Base-by-base conservation (phyloP, 2,888 invertebrate species). In the Epicampocera succincta region DNA sequence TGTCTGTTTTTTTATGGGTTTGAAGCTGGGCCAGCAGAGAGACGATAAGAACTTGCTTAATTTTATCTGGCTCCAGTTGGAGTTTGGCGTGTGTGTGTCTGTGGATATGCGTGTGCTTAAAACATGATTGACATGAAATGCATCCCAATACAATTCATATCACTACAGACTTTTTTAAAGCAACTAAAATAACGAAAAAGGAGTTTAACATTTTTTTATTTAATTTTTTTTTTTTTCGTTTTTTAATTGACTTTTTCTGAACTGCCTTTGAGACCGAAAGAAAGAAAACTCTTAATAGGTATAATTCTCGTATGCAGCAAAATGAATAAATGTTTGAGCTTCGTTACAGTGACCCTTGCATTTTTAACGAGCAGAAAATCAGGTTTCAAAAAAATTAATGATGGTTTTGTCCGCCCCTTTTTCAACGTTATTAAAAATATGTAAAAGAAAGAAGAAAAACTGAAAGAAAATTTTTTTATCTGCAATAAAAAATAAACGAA, bases 291-390 rank as follows among this genome's bases (percentile, higher is more conserved):
- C 17, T 6, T 13, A 17, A 38, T 38, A 9, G 56, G 46, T n/a
- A n/a, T n/a, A n/a, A n/a, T n/a, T n/a, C n/a, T n/a, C n/a, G n/a
- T n/a, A 29, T 19, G 44, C 2, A 72, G 25, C 25, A 33, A 73
- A 29, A 73, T 40, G 56, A 73, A 54, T 54, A 65, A 15, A 65
- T 60, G 15, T 68, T 76, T 76, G 19, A 38, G 60, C 61, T 76
- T 68, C 68, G 75, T 68, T 68, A 68, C 58, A 76, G 68, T 76
- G 60, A 76, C 68, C 68, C 75, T 76, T 61, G 60, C 46, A 5
- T n/a, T 44, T 19, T 48, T 48, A 65, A 74, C 33, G 54, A 19
- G 42, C 40, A 56, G n/a, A 48, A 66, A 66, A 19, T 68, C 40
- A 46, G 56, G 48, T 75, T 73, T 46, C 15, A 6, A 63, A 72